Conservation (phyloP, 1,140 invertebrate genomes). For the Hyles vespertilio region DNA sequence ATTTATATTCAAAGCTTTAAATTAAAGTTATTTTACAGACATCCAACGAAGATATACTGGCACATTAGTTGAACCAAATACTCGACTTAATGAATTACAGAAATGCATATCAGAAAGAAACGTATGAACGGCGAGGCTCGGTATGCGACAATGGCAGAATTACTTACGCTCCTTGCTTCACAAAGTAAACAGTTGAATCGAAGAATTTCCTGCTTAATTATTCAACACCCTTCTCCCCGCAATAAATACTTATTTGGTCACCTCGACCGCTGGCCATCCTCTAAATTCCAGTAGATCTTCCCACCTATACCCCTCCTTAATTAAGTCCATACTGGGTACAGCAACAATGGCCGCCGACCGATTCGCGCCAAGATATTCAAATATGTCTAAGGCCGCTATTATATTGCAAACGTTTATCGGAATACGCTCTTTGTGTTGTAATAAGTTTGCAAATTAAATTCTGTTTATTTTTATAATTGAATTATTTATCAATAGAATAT, state of each 20-base stretch:
- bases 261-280: conserved; percentile 29
- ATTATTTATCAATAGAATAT: too few relatives aligned
- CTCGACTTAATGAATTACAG: too few relatives aligned
- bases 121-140: too few relatives aligned
- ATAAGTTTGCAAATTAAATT: too few relatives aligned
- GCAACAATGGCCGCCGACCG: conserved; percentile 63
- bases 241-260: conserved; percentile 33
- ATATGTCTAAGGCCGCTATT: conserved; percentile 69
- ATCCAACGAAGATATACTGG: too few relatives aligned
- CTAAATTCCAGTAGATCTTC: conserved; percentile 64
- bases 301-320: conserved; percentile 67
- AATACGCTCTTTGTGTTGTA: neutral
- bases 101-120: too few relatives aligned
- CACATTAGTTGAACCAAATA: too few relatives aligned
- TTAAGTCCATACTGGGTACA: conserved; percentile 71
- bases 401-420: conserved; percentile 59
- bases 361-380: conserved; percentile 71
- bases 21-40: neutral
- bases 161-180: too few relatives aligned
- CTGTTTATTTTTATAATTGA: too few relatives aligned
- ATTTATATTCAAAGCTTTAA: too few relatives aligned
- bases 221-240: conserved; percentile 14
- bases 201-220: conserved; percentile 7
- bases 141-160: too few relatives aligned
- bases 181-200: too few relatives aligned